Evolutionary conservation across 2,797 vertebrate species (phyloP).

Genomic region (Heterohyrax brucei): DNA sequence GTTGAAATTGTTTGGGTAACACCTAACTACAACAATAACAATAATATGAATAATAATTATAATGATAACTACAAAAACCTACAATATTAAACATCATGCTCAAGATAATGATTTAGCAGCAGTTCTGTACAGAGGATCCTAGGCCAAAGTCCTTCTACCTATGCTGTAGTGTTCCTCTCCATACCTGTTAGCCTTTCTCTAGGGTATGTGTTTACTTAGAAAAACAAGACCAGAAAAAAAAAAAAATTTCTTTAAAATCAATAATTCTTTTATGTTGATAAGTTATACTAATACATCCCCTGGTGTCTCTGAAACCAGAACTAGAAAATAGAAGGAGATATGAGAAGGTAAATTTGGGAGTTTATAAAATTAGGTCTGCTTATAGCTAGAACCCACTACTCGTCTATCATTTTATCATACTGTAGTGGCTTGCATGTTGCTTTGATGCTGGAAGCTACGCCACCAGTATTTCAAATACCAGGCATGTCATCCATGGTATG

Average conservation of each 20-base stretch:
- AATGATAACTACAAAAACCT: neutral
- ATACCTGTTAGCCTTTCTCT: neutral
- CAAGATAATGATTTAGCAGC: neutral
- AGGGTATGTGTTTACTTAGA: neutral
- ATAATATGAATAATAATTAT: neutral
- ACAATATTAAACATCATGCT: neutral
- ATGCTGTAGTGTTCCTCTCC: neutral
- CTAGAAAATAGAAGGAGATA: neutral
- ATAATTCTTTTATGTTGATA: constrained; percentile 14
- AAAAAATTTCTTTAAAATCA: constrained; percentile 36
- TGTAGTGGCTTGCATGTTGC: no score
- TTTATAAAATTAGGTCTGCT: neutral
- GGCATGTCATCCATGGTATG: no score
- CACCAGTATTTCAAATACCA: no score
- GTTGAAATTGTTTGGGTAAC: neutral
- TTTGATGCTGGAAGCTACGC: no score
- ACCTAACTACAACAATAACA: neutral
- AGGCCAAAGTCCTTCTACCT: neutral
- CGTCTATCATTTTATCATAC: no score
- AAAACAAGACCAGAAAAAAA: neutral
- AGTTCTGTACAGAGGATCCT: neutral
- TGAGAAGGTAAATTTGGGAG: neutral
- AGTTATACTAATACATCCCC: neutral
- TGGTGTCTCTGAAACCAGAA: neutral
- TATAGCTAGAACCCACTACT: no score